These are phyloP conservation scores for Listronotus oregonensis DNA, from an alignment of 1,140 invertebrate species.

Conservation along the genomic window DNA sequence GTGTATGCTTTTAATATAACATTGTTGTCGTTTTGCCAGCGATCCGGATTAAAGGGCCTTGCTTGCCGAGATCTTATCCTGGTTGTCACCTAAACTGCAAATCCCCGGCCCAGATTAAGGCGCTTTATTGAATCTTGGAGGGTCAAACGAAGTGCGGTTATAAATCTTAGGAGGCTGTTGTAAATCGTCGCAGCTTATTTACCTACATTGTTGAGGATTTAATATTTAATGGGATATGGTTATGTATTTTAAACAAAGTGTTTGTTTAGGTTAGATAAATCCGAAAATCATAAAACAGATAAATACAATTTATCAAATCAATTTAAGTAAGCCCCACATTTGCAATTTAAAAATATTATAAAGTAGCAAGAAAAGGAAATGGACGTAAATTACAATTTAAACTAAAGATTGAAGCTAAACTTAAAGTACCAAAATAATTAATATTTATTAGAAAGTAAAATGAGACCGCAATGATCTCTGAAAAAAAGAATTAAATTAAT, in stretches of 20 bases:
- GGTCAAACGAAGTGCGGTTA: conserved; percentile 30
- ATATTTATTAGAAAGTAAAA: too few relatives aligned
- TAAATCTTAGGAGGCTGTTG: conserved; percentile 3
- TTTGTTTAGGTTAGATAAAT: neutral
- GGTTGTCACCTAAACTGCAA: conserved; percentile 35
- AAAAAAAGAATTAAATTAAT: too few relatives aligned
- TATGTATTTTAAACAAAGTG: neutral
- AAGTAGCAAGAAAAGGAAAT: too few relatives aligned
- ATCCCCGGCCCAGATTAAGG: conserved; percentile 31
- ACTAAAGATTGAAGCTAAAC: too few relatives aligned
- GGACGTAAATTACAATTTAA: too few relatives aligned
- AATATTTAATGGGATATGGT: neutral
- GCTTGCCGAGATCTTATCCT: conserved; percentile 34
- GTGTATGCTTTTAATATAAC: conserved; percentile 37
- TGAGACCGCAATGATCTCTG: too few relatives aligned
- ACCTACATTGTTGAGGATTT: conserved; percentile 4
- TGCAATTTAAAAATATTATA: too few relatives aligned
- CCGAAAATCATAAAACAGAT: too few relatives aligned
- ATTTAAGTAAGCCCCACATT: too few relatives aligned
- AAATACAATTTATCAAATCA: too few relatives aligned
- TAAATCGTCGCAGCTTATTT: conserved; percentile 3
- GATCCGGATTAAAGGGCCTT: conserved; percentile 32
- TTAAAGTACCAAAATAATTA: too few relatives aligned
- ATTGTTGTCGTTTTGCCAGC: conserved; percentile 35
- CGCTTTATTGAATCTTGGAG: conserved; percentile 35